Evolutionary conservation across 1,140 invertebrate genomes (phyloP).

Genomic region (Lordiphosa stackelbergi): DNA sequence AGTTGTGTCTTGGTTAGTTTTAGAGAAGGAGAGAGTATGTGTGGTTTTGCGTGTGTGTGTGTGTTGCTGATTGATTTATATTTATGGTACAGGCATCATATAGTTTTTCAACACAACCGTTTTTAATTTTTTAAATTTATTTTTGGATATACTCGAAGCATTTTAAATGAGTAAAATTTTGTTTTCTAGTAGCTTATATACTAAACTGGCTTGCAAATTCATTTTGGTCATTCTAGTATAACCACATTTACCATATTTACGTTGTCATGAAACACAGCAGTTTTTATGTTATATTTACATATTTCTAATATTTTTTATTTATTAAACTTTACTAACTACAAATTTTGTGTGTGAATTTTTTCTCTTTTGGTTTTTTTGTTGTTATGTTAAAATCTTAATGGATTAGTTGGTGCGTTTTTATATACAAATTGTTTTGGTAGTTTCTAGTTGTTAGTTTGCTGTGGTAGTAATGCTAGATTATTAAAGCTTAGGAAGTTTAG

Average conservation of each 20-base stretch:
- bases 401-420: conserved; percentile 72
- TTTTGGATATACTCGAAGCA: conserved; percentile 27
- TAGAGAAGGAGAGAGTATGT: conserved; percentile 4
- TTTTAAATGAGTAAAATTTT: conserved; percentile 31
- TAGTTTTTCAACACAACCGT: conserved; percentile 63
- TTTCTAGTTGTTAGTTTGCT: conserved; percentile 41
- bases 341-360: conserved; percentile 30
- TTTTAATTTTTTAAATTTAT: conserved; percentile 2
- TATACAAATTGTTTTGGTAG: conserved; percentile 64
- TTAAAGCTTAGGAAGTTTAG: conserved; percentile 73
- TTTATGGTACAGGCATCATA: conserved; percentile 54
- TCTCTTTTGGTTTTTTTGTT: background rate
- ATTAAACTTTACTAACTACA: conserved; percentile 65
- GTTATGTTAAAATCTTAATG: conserved; percentile 69
- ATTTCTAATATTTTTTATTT: conserved; percentile 41
- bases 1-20: conserved; percentile 19
- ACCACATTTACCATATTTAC: conserved; percentile 38
- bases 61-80: conserved; percentile 29
- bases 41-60: conserved; percentile 15
- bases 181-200: conserved; percentile 23
- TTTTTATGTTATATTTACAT: conserved; percentile 55
- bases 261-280: conserved; percentile 76
- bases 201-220: conserved; percentile 43
- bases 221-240: conserved; percentile 35
- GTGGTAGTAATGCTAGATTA: conserved; percentile 3